A percentile compares a stretch with the other conserved stretches of the same genome.
phyloP scores from a whole-genome alignment of 2,888 invertebrate species.

The Leptinotarsa haldemani region DNA sequence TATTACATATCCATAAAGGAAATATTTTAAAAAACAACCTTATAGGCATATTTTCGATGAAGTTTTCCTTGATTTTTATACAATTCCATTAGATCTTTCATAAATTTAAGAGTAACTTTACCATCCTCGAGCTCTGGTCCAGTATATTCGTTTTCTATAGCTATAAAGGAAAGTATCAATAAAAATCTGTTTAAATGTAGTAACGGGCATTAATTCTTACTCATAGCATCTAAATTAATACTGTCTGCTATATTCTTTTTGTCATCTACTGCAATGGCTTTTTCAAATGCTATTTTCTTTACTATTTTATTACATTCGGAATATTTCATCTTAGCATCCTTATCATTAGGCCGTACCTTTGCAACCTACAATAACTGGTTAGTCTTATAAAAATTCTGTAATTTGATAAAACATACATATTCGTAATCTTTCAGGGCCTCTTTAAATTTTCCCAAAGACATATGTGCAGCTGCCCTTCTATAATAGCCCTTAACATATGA shows the following conservation, averaged over 20 bases:
- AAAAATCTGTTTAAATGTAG: too few relatives aligned
- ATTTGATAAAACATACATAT: constrained; percentile 75
- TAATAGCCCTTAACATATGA: constrained; percentile 97
- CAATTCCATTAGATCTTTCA: constrained; percentile 87
- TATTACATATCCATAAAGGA: neutral
- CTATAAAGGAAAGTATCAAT: constrained; percentile 66
- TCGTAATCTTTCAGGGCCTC: constrained; percentile 96
- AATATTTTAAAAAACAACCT: constrained; percentile 70
- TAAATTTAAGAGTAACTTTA: constrained; percentile 89
- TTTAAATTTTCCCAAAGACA: constrained; percentile 98
- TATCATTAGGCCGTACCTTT: constrained; percentile 92
- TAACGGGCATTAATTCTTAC: constrained; percentile 68
- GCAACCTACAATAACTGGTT: constrained; percentile 74
- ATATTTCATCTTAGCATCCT: constrained; percentile 92
- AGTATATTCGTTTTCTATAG: constrained; percentile 92
- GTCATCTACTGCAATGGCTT: constrained; percentile 95
- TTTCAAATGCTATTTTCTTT: constrained; percentile 93
- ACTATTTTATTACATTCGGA: constrained; percentile 97
- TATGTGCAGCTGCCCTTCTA: constrained; percentile 94
- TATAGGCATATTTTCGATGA: constrained; percentile 97
- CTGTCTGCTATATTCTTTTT: constrained; percentile 88
- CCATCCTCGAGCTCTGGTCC: constrained; percentile 92
- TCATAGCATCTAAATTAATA: constrained; percentile 90
- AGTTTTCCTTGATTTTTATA: constrained; percentile 93
- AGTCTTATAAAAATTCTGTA: constrained; percentile 13